phyloP scores from a whole-genome alignment of 2,888 invertebrate species.

The Rotaria magnacalcarata region DNA sequence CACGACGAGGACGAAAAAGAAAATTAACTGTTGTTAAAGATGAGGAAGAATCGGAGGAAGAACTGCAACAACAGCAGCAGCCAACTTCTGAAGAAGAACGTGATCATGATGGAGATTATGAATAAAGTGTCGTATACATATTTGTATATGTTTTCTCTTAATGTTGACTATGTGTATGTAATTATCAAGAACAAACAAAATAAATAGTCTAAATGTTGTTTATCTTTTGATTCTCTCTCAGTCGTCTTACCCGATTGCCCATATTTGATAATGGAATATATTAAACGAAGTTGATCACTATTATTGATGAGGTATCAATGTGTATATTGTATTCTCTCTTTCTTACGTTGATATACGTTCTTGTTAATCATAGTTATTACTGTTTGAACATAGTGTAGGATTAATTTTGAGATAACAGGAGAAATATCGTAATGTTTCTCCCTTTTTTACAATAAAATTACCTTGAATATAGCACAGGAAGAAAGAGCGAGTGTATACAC shows the following conservation, averaged over 20 bases:
- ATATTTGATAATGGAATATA: neutral
- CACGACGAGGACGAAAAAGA: neutral
- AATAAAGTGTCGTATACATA: neutral
- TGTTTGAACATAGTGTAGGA: neutral
- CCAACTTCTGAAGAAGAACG: neutral
- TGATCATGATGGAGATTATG: neutral
- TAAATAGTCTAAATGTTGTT: neutral
- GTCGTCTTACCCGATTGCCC: neutral
- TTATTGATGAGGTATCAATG: neutral
- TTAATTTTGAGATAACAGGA: neutral
- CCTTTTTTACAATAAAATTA: neutral
- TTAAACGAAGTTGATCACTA: neutral
- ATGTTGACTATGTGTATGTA: constrained; percentile 1
- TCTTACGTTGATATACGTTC: too few relatives aligned
- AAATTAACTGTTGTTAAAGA: neutral
- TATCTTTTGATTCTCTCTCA: neutral
- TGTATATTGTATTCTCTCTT: neutral
- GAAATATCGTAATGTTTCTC: neutral
- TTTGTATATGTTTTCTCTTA: neutral
- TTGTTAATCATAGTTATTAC: neutral
- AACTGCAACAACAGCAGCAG: neutral
- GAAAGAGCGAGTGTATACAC: neutral
- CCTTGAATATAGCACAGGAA: neutral
- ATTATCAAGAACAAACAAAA: neutral
- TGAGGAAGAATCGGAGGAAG: neutral